Percentiles rank a stretch among this genome's conserved stretches.
Evolutionary conservation across 92 coral and sea anemone genomes (phyloP).

Genomic region (Phymanthus crucifer): DNA sequence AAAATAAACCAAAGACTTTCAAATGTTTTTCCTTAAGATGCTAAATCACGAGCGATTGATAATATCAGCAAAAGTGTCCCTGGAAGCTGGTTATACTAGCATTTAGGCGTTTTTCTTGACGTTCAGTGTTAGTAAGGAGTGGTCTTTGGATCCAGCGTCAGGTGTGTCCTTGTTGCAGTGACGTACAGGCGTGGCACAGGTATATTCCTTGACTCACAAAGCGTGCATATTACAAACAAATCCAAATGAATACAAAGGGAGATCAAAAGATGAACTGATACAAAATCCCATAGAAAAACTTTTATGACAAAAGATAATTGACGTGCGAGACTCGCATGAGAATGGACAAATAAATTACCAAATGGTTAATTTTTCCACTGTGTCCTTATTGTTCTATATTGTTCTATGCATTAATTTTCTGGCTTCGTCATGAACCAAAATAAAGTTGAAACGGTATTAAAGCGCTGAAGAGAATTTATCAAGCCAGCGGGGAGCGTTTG

Average conservation of each 20-base stretch:
- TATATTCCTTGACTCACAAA: not conserved
- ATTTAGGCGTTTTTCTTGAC: not conserved
- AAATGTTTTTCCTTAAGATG: not conserved
- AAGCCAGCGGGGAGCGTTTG: not conserved
- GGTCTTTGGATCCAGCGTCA: not conserved
- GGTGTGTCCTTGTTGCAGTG: not conserved
- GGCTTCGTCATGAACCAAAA: not conserved
- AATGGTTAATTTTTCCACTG: not conserved
- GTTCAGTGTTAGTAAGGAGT: not conserved
- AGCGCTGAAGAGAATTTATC: not conserved
- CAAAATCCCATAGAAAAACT: not conserved
- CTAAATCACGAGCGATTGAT: conserved; percentile 1
- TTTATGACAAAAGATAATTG: not conserved
- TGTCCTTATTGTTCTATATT: not conserved
- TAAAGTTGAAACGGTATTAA: not conserved
- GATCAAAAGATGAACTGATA: not conserved
- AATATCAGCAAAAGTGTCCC: not conserved
- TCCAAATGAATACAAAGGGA: not conserved
- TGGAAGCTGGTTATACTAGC: not conserved
- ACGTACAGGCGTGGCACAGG: not conserved
- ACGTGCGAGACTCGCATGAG: not conserved
- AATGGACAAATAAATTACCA: not conserved
- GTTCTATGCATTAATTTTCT: not conserved
- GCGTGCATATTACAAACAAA: not conserved
- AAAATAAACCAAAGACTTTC: not conserved